Conservation (phyloP, 2,113 vertebrate genomes). For the Clinocottus analis region DNA sequence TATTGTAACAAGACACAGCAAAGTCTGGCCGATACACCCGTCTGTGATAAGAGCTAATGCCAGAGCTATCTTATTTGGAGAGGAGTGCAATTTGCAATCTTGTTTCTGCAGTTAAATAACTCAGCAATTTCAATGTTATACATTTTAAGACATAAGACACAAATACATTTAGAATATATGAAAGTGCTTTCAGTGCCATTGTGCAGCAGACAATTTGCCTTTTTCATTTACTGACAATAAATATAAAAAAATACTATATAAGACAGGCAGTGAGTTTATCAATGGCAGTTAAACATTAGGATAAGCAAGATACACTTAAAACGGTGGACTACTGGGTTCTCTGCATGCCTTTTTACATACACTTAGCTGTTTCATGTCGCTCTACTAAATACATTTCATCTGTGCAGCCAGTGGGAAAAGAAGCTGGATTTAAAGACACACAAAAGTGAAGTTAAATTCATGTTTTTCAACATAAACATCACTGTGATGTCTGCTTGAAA, state of each 20-base stretch:
- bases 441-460: conserved; percentile 41
- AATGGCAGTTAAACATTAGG: background rate
- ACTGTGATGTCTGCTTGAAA: conserved; percentile 35
- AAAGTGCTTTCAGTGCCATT: background rate
- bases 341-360: background rate
- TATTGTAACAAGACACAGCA: conserved; percentile 36
- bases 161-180: background rate
- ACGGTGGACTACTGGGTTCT: background rate
- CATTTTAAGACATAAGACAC: conserved; percentile 1
- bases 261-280: background rate
- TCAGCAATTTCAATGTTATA: background rate
- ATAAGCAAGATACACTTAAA: background rate
- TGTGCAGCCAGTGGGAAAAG: background rate
- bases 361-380: background rate
- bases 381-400: background rate
- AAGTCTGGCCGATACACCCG: conserved; percentile 30
- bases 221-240: background rate
- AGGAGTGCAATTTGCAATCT: conserved; percentile 37
- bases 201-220: background rate
- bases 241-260: conserved; percentile 4
- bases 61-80: conserved; percentile 25
- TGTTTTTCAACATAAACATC: conserved; percentile 37
- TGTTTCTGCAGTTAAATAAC: conserved; percentile 43
- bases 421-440: conserved; percentile 5
- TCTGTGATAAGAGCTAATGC: conserved; percentile 49